phyloP scores from a whole-genome alignment of 2,113 vertebrate species.

The Tyto alba region DNA sequence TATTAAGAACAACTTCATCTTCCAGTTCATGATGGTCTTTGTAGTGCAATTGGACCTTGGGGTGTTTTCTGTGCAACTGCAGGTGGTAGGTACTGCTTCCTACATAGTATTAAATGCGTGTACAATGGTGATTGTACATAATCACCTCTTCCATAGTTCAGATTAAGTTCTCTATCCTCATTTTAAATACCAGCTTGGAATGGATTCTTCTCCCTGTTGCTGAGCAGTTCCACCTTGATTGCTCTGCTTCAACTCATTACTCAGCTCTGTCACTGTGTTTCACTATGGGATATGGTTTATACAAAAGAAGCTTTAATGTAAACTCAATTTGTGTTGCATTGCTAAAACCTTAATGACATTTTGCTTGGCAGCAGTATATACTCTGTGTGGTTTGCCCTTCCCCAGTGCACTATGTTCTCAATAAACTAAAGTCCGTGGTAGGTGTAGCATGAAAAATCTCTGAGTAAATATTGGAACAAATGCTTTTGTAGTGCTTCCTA shows the following conservation, averaged over 20 bases:
- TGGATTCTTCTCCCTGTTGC: background rate
- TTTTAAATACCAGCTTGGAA: background rate
- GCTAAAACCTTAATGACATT: conserved; percentile 61
- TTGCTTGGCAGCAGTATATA: conserved; percentile 25
- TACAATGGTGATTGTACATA: background rate
- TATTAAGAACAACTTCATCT: background rate
- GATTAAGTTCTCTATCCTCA: background rate
- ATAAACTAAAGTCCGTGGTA: conserved; percentile 31
- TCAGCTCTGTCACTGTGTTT: conserved; percentile 9
- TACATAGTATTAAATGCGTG: background rate
- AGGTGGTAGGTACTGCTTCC: background rate
- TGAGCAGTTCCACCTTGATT: conserved; percentile 32
- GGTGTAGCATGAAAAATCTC: conserved; percentile 61
- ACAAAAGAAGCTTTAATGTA: conserved; percentile 49
- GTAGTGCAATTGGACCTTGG: background rate
- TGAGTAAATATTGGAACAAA: conserved; percentile 53
- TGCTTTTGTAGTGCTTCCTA: conserved; percentile 9
- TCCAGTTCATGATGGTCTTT: background rate
- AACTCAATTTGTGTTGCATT: conserved; percentile 47
- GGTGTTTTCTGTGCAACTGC: background rate
- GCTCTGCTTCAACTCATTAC: conserved; percentile 10
- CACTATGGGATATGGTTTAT: conserved; percentile 29
- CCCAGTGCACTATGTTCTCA: conserved; percentile 34
- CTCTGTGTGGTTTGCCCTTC: conserved; percentile 46
- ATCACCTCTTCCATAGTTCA: background rate